These are phyloP conservation scores for Neria commutata DNA, from an alignment of 2,888 invertebrate genomes.

Conservation along the genomic window DNA sequence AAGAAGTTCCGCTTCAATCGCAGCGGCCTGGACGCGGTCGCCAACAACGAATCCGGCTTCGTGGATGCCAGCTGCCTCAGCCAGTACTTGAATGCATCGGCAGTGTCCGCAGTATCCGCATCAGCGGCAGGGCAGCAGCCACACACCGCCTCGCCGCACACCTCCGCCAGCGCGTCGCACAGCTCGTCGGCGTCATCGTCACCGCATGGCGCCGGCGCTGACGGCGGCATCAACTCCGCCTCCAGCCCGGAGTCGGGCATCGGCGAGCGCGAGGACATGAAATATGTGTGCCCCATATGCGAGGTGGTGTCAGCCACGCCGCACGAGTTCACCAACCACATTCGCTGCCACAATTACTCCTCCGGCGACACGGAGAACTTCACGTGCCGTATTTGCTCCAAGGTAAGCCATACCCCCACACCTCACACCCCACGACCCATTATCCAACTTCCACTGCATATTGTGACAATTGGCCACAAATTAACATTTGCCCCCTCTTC, in stretches of 20 bases:
- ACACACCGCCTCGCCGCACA: conserved; percentile 10
- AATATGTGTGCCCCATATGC: conserved; percentile 72
- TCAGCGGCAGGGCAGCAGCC: neutral
- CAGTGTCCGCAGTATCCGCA: conserved; percentile 17
- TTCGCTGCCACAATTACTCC: conserved; percentile 70
- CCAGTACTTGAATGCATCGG: conserved; percentile 43
- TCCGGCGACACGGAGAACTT: conserved; percentile 62
- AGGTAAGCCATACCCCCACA: conserved; percentile 51
- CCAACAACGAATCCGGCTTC: conserved; percentile 58
- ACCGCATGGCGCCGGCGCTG: conserved; percentile 30
- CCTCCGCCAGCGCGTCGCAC: conserved; percentile 22
- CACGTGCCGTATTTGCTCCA: conserved; percentile 62
- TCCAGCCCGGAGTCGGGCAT: conserved; percentile 59
- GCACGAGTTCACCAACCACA: conserved; percentile 74
- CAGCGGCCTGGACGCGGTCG: conserved; percentile 27
- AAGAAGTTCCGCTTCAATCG: conserved; percentile 60
- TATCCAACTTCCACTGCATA: neutral
- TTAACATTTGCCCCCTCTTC: neutral
- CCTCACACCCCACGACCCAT: neutral
- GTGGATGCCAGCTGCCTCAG: conserved; percentile 54
- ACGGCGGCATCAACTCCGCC: conserved; percentile 38
- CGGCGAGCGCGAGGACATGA: conserved; percentile 59
- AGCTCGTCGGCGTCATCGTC: conserved; percentile 36
- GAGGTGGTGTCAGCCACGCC: conserved; percentile 67
- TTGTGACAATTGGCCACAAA: no score